Evolutionary conservation across 37 sponge, comb jelly and placozoan species (phyloP).

Genomic region (Beroe forskalii): DNA sequence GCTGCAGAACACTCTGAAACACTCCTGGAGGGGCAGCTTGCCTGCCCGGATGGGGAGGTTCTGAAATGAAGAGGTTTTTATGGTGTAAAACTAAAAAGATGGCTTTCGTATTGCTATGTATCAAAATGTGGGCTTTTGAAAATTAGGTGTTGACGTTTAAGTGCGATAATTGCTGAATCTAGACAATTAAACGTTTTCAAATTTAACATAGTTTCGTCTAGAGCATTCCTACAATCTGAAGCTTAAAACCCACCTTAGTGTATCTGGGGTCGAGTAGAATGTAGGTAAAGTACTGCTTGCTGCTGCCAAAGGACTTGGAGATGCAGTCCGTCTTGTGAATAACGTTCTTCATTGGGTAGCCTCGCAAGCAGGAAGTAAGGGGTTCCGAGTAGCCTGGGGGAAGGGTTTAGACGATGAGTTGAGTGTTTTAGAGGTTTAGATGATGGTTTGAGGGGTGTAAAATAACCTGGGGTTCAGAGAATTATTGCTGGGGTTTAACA

Average conservation of each 20-base stretch:
- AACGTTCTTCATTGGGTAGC: slow-evolving; percentile 29
- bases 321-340: background rate
- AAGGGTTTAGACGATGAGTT: no score
- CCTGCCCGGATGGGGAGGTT: slow-evolving; percentile 10
- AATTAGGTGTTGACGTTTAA: no score
- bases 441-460: no score
- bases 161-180: no score
- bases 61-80: background rate
- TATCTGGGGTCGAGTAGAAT: slow-evolving; percentile 50
- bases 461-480: no score
- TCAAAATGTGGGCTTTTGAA: no score
- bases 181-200: no score
- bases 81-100: no score
- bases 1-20: slow-evolving; percentile 47
- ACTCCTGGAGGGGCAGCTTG: slow-evolving; percentile 49
- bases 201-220: no score
- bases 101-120: no score
- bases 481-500: no score
- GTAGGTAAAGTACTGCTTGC: slow-evolving; percentile 33
- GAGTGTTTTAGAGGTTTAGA: background rate
- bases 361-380: slow-evolving; percentile 33
- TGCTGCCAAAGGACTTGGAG: background rate
- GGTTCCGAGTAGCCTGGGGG: slow-evolving; percentile 20
- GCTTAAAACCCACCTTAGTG: slow-evolving; percentile 47
- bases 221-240: no score